phyloP scores from a whole-genome alignment of 2,113 vertebrate species.

The Empidonax traillii region DNA sequence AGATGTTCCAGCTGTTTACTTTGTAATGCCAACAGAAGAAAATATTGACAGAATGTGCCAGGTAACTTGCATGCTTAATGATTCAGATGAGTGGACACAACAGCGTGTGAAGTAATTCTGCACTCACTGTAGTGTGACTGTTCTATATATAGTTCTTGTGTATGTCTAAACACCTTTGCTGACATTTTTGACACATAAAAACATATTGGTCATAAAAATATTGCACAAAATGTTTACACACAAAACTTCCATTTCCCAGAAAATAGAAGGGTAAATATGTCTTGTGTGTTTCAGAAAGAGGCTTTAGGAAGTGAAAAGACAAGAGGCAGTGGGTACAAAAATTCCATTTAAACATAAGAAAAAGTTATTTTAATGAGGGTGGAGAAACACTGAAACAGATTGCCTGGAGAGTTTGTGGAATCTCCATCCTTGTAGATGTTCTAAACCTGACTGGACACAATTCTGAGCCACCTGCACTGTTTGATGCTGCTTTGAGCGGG shows the following conservation, averaged over 20 bases:
- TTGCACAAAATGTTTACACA: not conserved
- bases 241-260: not conserved
- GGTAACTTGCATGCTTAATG: conserved; percentile 70
- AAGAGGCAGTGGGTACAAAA: not conserved
- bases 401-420: not conserved
- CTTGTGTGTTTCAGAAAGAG: not conserved
- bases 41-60: conserved; percentile 98
- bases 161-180: not conserved
- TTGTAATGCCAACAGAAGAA: conserved; percentile 97
- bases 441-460: not conserved
- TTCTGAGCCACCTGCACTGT: not conserved
- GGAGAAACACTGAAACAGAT: not conserved
- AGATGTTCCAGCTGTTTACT: conserved; percentile 96
- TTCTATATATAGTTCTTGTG: not conserved
- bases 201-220: not conserved
- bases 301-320: not conserved
- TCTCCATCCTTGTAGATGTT: not conserved
- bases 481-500: not conserved
- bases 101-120: not conserved
- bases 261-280: not conserved
- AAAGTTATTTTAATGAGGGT: not conserved
- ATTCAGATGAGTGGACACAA: not conserved
- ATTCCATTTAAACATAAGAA: not conserved
- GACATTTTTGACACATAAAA: not conserved
- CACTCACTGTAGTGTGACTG: not conserved